Evolutionary conservation across 2,888 invertebrate genomes (phyloP), one percentile per base, ranked within the genome.

Genomic region (Oligia fasciuncula): DNA sequence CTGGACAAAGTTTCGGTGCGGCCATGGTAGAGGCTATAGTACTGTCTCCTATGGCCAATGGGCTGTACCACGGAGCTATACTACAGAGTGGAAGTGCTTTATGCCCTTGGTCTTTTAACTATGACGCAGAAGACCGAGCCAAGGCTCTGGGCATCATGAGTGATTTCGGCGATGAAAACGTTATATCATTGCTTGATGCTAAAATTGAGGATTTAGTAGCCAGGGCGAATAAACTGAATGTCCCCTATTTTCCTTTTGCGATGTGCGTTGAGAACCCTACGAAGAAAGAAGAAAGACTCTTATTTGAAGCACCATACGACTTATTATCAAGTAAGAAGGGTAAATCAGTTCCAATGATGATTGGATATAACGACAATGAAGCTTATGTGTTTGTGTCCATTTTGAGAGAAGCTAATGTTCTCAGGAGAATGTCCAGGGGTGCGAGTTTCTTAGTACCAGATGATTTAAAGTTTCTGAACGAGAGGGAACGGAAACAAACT

Each of bases 81-180:
- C 68, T 96, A 69, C 96, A 97, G 77, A 96, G 97, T 82, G 97
- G 96, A 8, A 95, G 93, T 54, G 85, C 93, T 4, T 82, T 96
- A 43, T 94, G 95, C 43, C 96, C 96, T 0, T 96, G 94, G 95
- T 92, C 94, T 35, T 96, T 95, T 77, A 95, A 96, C 80, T 95
- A 95, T 63, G 95, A 97, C 63, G 94, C 96, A 9, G 91, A 89
- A 76, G 91, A 92, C 51, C 89, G 96, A 83, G 95, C 94, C 0
- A 85, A 78, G 2, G 79, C 85, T 57, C 83, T 96, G 2, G 91
- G 82, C 8, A 87, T 85, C 62, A 85, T 85, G 62, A 80, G 92
- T 1, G 89, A 90, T 29, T 82, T 87, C 19, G 83, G 63, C 19
- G 89, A 91, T 5, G 89, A 92, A 43, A 70, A 83, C 11, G 78